Percentiles rank a stretch among this genome's conserved stretches.
phyloP scores from a whole-genome alignment of 2,888 invertebrate genomes.

The Eupsilia transversa region DNA sequence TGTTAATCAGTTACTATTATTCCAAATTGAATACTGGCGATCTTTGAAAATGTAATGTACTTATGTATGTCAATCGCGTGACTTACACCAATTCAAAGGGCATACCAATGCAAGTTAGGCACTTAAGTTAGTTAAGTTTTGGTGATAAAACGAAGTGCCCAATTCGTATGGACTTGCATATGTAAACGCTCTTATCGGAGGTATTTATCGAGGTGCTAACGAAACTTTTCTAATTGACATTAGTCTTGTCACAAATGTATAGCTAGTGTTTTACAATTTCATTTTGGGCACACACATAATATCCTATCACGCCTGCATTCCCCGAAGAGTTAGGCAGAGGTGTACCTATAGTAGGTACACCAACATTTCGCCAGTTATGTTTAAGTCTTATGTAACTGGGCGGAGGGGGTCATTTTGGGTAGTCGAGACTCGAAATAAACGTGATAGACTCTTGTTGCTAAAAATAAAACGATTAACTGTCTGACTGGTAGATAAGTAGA shows the following conservation, averaged over 20 bases:
- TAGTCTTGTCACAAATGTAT: constrained; percentile 21
- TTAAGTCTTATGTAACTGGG: not conserved
- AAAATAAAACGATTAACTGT: not conserved
- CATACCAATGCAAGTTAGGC: constrained; percentile 45
- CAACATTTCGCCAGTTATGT: not conserved
- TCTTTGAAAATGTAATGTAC: constrained; percentile 20
- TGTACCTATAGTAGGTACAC: not conserved
- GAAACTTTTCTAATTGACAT: constrained; percentile 51
- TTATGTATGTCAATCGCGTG: constrained; percentile 52
- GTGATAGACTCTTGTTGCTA: not conserved
- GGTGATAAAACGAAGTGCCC: constrained; percentile 61
- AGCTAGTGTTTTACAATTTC: not conserved
- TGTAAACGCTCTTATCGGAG: constrained; percentile 33
- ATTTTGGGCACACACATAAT: not conserved
- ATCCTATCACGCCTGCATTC: no score
- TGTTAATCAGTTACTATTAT: not conserved
- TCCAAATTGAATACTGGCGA: not conserved
- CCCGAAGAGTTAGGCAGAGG: no score
- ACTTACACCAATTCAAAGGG: constrained; percentile 29
- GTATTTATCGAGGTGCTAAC: constrained; percentile 31
- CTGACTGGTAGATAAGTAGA: no score
- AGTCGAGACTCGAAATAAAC: not conserved
- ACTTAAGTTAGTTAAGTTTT: constrained; percentile 55
- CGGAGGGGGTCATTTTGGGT: not conserved
- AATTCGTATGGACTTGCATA: constrained; percentile 55